A percentile compares a stretch with the other conserved stretches of the same genome.
These are phyloP conservation scores for Drosophila varians DNA, from an alignment of 1,140 invertebrate species.

Conservation along the genomic window DNA sequence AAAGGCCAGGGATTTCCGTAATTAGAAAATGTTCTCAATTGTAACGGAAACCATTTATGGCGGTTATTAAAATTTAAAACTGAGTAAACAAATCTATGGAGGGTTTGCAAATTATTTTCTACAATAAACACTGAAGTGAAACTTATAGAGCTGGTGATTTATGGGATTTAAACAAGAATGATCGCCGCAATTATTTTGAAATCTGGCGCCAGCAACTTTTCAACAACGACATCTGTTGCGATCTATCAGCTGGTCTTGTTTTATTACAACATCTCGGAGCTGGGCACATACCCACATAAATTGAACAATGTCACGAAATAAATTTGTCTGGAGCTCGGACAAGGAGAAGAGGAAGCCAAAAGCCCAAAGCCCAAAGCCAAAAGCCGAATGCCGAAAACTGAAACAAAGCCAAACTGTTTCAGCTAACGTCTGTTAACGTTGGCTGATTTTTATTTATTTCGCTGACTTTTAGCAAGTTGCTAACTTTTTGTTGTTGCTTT, in stretches of 20 bases:
- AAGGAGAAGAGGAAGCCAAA: slow-evolving; percentile 21
- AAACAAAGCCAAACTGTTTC: slow-evolving; percentile 50
- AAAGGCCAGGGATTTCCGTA: background rate
- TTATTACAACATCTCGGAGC: slow-evolving; percentile 69
- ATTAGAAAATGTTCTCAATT: slow-evolving; percentile 1
- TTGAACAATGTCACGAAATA: slow-evolving; percentile 79
- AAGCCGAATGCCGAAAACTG: background rate
- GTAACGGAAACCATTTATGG: background rate
- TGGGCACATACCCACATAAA: slow-evolving; percentile 56
- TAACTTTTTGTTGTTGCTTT: slow-evolving; percentile 52
- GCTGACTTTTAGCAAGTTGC: slow-evolving; percentile 69
- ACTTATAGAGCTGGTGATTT: slow-evolving; percentile 38
- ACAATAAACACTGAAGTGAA: slow-evolving; percentile 37
- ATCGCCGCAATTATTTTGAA: slow-evolving; percentile 57
- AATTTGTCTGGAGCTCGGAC: slow-evolving; percentile 55
- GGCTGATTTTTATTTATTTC: slow-evolving; percentile 78
- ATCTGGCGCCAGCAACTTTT: slow-evolving; percentile 47
- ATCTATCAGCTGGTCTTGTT: slow-evolving; percentile 42
- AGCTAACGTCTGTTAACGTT: slow-evolving; percentile 56
- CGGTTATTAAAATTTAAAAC: background rate
- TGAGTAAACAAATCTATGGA: background rate
- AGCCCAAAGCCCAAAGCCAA: background rate
- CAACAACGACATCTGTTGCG: slow-evolving; percentile 15
- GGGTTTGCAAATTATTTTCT: background rate
- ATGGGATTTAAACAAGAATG: slow-evolving; percentile 41